These are phyloP conservation scores for Crepidodera aurea DNA, from an alignment of 2,888 invertebrate species.

Conservation along the genomic window DNA sequence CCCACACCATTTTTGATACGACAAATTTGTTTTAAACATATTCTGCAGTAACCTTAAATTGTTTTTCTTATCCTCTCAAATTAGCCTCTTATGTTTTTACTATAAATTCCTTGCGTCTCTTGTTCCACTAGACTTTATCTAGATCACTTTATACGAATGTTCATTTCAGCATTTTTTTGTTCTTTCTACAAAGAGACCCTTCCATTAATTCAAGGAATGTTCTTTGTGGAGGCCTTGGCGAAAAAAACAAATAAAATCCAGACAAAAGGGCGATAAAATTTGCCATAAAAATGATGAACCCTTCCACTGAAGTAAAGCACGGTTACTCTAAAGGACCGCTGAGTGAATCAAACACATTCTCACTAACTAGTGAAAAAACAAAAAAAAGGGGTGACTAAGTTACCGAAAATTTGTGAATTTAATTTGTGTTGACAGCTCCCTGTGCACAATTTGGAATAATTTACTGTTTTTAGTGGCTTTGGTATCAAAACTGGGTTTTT, in stretches of 20 bases:
- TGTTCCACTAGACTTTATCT: not conserved
- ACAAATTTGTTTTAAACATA: no score
- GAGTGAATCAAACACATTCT: slow-evolving; percentile 19
- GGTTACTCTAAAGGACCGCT: slow-evolving; percentile 1
- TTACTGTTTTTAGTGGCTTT: no score
- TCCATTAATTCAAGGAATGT: slow-evolving; percentile 27
- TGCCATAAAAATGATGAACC: slow-evolving; percentile 30
- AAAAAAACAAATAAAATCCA: slow-evolving; percentile 29
- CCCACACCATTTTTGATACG: no score
- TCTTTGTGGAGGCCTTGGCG: slow-evolving; percentile 13
- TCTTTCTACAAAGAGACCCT: slow-evolving; percentile 10
- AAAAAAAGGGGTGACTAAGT: not conserved
- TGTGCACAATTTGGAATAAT: no score
- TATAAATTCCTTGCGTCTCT: slow-evolving; percentile 4
- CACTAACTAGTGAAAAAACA: slow-evolving; percentile 1
- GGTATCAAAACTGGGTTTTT: no score
- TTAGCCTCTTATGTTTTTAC: slow-evolving; percentile 12
- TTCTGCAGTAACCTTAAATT: no score
- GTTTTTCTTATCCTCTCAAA: slow-evolving; percentile 2
- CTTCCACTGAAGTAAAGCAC: slow-evolving; percentile 5
- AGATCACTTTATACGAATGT: slow-evolving; percentile 15
- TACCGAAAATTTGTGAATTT: not conserved
- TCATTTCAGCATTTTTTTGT: slow-evolving; percentile 27
- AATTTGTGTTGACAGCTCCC: no score
- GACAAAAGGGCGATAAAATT: slow-evolving; percentile 24